A percentile compares a stretch with the other conserved stretches of the same genome.
phyloP scores from a whole-genome alignment of 2,113 vertebrate genomes.

The Psephotus haematonotus region DNA sequence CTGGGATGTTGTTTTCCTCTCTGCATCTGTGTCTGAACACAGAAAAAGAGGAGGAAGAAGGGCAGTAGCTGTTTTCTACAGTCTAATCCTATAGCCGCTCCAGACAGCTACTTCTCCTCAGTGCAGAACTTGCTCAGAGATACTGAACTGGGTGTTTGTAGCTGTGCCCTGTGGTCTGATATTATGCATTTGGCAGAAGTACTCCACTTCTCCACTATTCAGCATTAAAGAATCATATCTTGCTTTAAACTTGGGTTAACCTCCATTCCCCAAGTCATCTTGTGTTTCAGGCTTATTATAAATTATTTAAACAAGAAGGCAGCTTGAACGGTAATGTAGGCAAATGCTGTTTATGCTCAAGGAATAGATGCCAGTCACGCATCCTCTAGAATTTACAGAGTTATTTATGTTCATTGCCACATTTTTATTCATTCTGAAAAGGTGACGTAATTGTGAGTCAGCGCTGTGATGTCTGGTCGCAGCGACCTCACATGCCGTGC shows the following conservation, averaged over 20 bases:
- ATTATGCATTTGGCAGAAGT: background rate
- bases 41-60: background rate
- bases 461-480: background rate
- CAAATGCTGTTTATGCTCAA: background rate
- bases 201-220: background rate
- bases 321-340: background rate
- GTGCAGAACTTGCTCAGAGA: fast-evolving
- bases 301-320: background rate
- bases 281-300: background rate
- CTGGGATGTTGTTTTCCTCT: background rate
- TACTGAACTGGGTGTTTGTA: background rate
- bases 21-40: background rate
- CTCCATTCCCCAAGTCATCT: background rate
- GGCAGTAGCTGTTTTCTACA: background rate
- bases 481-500: background rate
- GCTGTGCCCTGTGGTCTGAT: background rate
- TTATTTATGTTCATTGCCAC: background rate
- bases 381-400: background rate
- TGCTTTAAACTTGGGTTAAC: background rate
- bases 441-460: background rate
- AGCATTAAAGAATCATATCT: background rate
- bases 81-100: no score
- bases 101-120: background rate
- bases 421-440: background rate
- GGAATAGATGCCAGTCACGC: background rate